These are phyloP conservation scores for Hoplodrina ambigua DNA, from an alignment of 2,888 invertebrate genomes.

Conservation along the genomic window DNA sequence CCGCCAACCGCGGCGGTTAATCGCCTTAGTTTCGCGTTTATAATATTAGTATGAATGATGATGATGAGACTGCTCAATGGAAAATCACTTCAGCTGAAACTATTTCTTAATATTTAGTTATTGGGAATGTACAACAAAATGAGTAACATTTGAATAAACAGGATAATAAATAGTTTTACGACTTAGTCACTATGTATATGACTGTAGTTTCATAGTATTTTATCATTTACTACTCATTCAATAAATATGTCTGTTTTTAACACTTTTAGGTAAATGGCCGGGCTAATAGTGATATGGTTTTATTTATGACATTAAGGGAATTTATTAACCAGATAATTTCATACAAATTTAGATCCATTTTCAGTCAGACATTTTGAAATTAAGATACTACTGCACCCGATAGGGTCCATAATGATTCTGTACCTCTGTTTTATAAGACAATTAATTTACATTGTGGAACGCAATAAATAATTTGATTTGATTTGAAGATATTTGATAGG, in stretches of 20 bases:
- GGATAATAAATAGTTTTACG: constrained; percentile 35
- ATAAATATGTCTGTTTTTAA: constrained; percentile 19
- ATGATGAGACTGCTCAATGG: neutral
- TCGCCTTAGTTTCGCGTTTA: no score
- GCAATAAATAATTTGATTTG: no score
- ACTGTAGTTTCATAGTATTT: constrained; percentile 32
- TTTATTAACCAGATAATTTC: no score
- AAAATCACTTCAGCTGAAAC: neutral
- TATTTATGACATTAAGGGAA: neutral
- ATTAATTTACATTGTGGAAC: no score
- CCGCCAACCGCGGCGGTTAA: no score
- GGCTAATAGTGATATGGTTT: neutral
- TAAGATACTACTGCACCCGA: no score
- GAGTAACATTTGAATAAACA: constrained; percentile 43
- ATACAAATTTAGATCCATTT: no score
- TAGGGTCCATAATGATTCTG: no score
- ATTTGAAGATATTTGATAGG: no score
- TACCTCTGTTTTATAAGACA: no score
- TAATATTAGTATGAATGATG: neutral
- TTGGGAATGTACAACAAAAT: constrained; percentile 36
- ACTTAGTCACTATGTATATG: constrained; percentile 34
- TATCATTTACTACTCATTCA: constrained; percentile 24
- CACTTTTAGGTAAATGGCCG: neutral
- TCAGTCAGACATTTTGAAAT: no score
- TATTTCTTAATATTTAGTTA: neutral